A percentile compares a stretch with the other conserved stretches of the same genome.
phyloP scores from a whole-genome alignment of 2,113 vertebrate genomes.

The Perca fluviatilis region DNA sequence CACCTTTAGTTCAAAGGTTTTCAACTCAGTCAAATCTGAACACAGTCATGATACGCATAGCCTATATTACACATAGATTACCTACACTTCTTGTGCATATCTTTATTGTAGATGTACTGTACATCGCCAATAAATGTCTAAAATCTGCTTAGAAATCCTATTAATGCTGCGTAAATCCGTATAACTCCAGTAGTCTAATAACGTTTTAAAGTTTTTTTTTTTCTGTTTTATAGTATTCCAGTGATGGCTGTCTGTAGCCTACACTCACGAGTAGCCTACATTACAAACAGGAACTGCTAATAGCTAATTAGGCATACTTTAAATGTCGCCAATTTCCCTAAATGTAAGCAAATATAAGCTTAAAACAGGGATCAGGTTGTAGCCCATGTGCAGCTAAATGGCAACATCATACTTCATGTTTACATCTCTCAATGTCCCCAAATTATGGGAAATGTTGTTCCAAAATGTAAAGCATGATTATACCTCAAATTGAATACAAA shows the following conservation, averaged over 20 bases:
- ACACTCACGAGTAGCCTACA: too few relatives aligned
- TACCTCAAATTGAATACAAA: not conserved
- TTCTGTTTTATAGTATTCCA: not conserved
- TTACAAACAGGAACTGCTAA: not conserved
- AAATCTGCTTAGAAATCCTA: too few relatives aligned
- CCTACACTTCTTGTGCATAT: not conserved
- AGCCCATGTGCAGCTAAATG: not conserved
- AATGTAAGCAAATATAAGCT: not conserved
- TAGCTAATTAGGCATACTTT: not conserved
- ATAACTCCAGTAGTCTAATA: not conserved
- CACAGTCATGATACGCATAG: not conserved
- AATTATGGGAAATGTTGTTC: not conserved
- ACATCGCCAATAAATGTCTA: not conserved
- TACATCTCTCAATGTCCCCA: not conserved
- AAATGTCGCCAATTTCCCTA: not conserved
- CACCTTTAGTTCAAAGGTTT: not conserved
- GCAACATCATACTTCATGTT: not conserved
- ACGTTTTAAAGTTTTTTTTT: too few relatives aligned
- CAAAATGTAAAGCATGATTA: not conserved
- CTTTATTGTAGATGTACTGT: not conserved
- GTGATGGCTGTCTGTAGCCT: not conserved
- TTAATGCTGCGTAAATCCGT: not conserved
- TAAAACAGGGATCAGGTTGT: not conserved
- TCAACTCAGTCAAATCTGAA: not conserved
- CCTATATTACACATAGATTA: too few relatives aligned